Evolutionary conservation across 1,140 invertebrate genomes (phyloP), one percentile per base, ranked within the genome.

Genomic region (Stegodyphus dumicola): DNA sequence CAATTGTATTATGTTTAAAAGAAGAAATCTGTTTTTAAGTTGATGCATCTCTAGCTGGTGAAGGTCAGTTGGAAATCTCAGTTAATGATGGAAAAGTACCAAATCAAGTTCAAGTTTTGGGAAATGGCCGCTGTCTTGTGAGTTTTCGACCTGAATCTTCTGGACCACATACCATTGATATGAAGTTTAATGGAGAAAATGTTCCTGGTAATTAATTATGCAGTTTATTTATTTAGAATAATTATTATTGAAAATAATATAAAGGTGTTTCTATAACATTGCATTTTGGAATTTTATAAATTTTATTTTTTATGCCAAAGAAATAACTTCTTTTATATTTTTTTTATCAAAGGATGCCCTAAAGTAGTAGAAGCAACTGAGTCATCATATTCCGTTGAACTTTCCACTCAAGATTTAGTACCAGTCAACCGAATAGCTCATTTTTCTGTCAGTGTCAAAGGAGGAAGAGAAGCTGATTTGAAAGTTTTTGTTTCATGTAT

Each of bases 31-130:
- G 1, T 60, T 60, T 60, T 66, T 10, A 7, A 96, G 97, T 99
- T 89, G 97, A 99, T 92, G 97, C 97, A 10, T 96, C 95, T 89
- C 95, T 97, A 89, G 97, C 97, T 71, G 97, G 97, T 65, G 97
- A 99, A 93, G 97, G 97, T 53, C 97, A 98, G 91, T 92, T 99
- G 88, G 97, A 99, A 93, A 99, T 99, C 89, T 98, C 97, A 83
- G 97, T 99, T 90, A 99, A 99, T 90, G 96, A 99, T 91, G 97
- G 97, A 86, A 96, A 98, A 93, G 96, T 99, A 54, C 97, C 97
- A 64, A 99, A 99, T 92, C 96, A 99, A 91, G 97, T 99, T 18
- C 96, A 97, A 91, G 96, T 97, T 15, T 95, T 99, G 7, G 97
- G 97, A 69, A 96, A 96, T 85, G 97, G 97, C 56, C 93, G 96